Evolutionary conservation across 2,797 vertebrate genomes (phyloP), one percentile per base, ranked within the genome.

Genomic region (Pangasius larnaudii): DNA sequence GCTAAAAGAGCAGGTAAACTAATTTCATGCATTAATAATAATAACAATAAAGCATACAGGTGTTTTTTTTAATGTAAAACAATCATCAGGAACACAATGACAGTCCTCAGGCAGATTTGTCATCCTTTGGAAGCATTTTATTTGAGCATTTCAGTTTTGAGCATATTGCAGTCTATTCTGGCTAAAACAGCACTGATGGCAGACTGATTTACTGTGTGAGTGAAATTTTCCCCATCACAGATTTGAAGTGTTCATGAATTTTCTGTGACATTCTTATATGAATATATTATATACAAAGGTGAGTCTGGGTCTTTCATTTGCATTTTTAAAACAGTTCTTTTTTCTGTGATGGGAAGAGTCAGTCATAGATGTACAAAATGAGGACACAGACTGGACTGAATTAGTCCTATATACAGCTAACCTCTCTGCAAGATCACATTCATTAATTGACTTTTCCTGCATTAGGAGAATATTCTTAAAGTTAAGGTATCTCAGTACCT

Each of bases 381-480:
- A 72, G 39, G 33, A 77, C 42, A 59, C 24, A 56, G 16, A 88
- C 18, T 16, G 9, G 36, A 58, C 56, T 49, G 10, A 36, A 72
- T 78, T 84, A 75, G 69, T 58, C 75, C 51, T 30, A 69, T 82
- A 67, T 59, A 89, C 69, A 80, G n/a, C 30, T 51, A 80, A 85
- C 13, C 51, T 71, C 56, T 49, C 65, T 84, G 84, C 75, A 92
- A 71, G 89, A 78, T 61, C n/a, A 46, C 92, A 93, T 93, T 92
- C 90, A 90, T 81, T 89, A 18, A 79, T 69, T 56, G 87, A 84
- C 33, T 30, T 78, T 56, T 84, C 46, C 27, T 42, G 9, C 33
- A 67, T 88, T 61, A 77, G 81, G 30, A 27, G 16, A 58, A 58
- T 14, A 42, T 78, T 82, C 24, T 42, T 88, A 84, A 77, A 53